A percentile compares a stretch with the other conserved stretches of the same genome.
phyloP scores from a whole-genome alignment of 2,113 vertebrate genomes.

The Hoplias malabaricus region DNA sequence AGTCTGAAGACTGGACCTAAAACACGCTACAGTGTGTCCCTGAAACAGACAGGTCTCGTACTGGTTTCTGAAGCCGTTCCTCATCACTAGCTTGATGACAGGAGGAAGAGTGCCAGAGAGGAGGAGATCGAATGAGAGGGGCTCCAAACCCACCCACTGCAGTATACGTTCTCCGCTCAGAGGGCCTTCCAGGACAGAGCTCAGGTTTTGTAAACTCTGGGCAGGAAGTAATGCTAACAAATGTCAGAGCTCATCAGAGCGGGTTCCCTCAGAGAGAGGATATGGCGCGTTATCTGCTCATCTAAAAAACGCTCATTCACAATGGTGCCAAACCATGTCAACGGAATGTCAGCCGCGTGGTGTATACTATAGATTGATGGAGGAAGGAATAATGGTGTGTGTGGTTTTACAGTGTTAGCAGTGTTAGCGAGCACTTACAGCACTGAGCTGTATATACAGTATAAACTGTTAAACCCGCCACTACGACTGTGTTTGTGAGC shows the following conservation, averaged over 20 bases:
- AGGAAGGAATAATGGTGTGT: conserved; percentile 11
- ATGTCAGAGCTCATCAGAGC: conserved; percentile 44
- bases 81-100: conserved; percentile 10
- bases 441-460: conserved; percentile 18
- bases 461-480: neutral
- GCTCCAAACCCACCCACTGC: conserved; percentile 23
- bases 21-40: neutral
- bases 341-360: conserved; percentile 41
- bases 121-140: neutral
- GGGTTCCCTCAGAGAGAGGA: conserved; percentile 37
- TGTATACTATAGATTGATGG: conserved; percentile 29
- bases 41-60: neutral
- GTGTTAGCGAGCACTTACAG: conserved; percentile 8
- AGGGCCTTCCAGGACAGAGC: conserved; percentile 29
- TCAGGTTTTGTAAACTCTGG: conserved; percentile 46
- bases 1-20: neutral
- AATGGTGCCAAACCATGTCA: conserved; percentile 44
- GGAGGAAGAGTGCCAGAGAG: neutral
- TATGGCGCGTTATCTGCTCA: conserved; percentile 40
- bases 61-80: neutral
- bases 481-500: neutral
- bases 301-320: conserved; percentile 43
- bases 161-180: conserved; percentile 3
- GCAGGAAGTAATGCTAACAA: conserved; percentile 53
- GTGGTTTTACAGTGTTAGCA: neutral